phyloP scores from a whole-genome alignment of 1,140 invertebrate species.

The Zeugodacus cucurbitae region DNA sequence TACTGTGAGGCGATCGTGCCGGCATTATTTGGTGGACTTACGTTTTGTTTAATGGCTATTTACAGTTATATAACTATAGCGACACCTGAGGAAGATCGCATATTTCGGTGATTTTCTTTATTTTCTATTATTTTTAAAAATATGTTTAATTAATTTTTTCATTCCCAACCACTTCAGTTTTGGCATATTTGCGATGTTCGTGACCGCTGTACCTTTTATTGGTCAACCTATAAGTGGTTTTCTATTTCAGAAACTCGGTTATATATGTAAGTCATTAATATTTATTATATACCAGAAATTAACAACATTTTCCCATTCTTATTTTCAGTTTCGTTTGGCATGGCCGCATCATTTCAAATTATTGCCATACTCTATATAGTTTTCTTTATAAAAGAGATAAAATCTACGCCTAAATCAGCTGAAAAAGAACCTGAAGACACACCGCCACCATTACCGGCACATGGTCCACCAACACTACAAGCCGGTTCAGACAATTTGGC shows the following conservation, averaged over 20 bases:
- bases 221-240: slow-evolving; percentile 57
- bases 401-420: slow-evolving; percentile 44
- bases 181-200: slow-evolving; percentile 64
- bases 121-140: not conserved
- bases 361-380: slow-evolving; percentile 61
- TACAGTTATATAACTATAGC: slow-evolving; percentile 73
- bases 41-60: slow-evolving; percentile 73
- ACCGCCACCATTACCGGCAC: slow-evolving; percentile 40
- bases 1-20: slow-evolving; percentile 71
- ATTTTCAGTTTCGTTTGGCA: slow-evolving; percentile 55
- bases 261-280: slow-evolving; percentile 52
- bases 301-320: not conserved
- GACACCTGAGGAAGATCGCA: slow-evolving; percentile 70
- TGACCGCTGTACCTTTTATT: slow-evolving; percentile 57
- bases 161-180: slow-evolving; percentile 48
- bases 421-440: not conserved
- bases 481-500: slow-evolving; percentile 57
- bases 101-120: slow-evolving; percentile 64
- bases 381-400: slow-evolving; percentile 60
- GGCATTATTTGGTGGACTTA: slow-evolving; percentile 70
- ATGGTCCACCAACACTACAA: slow-evolving; percentile 20
- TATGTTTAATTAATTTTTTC: not conserved
- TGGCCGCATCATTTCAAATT: slow-evolving; percentile 55
- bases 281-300: not conserved
- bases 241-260: slow-evolving; percentile 56